Evolutionary conservation across 2,888 invertebrate species (phyloP).

Genomic region (Nymphalis c-album): DNA sequence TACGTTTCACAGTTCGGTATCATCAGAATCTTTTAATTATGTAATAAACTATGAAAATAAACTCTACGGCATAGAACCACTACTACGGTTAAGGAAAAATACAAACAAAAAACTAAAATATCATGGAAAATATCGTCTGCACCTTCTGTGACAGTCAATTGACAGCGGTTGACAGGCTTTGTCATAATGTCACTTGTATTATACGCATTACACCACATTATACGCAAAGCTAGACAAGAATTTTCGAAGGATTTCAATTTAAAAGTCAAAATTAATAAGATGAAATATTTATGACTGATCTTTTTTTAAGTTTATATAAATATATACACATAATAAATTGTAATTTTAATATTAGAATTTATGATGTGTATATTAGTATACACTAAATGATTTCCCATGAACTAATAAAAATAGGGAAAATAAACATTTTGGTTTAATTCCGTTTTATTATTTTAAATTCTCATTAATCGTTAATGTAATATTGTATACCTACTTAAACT

Average conservation of each 20-base stretch:
- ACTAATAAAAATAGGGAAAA: no score
- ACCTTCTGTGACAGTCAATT: conserved; percentile 49
- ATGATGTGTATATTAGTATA: no score
- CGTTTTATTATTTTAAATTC: no score
- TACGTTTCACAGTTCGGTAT: conserved; percentile 54
- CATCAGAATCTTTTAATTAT: conserved; percentile 57
- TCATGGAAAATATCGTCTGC: conserved; percentile 62
- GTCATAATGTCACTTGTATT: conserved; percentile 46
- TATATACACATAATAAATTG: no score
- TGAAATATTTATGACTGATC: no score
- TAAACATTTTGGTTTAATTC: no score
- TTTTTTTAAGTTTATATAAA: no score
- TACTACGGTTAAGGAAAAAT: conserved; percentile 64
- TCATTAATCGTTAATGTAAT: no score
- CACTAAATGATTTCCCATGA: no score
- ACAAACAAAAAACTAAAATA: conserved; percentile 78
- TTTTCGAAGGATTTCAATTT: background rate
- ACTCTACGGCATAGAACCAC: conserved; percentile 63
- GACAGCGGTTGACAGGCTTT: conserved; percentile 51
- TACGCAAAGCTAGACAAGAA: conserved; percentile 41
- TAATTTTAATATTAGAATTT: no score
- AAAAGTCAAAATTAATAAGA: background rate
- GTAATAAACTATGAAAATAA: conserved; percentile 58
- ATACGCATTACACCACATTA: conserved; percentile 62
- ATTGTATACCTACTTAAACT: no score